A percentile compares a stretch with the other conserved stretches of the same genome.
phyloP scores from a whole-genome alignment of 1,140 invertebrate species.

The Zaprionus tsacasi region DNA sequence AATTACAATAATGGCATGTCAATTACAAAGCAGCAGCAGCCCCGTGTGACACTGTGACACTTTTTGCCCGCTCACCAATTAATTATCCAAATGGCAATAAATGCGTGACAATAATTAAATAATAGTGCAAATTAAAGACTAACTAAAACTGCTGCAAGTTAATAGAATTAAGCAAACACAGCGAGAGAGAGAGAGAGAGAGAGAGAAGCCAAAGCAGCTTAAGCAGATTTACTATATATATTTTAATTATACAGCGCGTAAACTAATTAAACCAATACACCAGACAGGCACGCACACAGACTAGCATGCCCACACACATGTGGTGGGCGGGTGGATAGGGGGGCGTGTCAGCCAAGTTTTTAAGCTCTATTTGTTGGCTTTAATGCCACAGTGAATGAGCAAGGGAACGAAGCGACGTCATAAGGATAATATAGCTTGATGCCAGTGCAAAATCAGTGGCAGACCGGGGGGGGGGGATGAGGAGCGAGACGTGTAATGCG shows the following conservation, averaged over 20 bases:
- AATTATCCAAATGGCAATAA: conserved; percentile 66
- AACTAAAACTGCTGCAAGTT: conserved; percentile 22
- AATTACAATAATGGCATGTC: conserved; percentile 81
- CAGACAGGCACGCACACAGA: conserved; percentile 12
- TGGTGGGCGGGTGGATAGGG: conserved; percentile 6
- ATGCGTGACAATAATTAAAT: conserved; percentile 42
- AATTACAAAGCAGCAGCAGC: conserved; percentile 52
- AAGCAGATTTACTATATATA: conserved; percentile 57
- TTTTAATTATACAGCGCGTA: conserved; percentile 65
- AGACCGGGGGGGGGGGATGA: not conserved
- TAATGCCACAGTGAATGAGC: conserved; percentile 51
- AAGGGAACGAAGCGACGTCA: conserved; percentile 5
- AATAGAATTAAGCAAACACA: conserved; percentile 60
- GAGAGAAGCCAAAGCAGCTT: conserved; percentile 32
- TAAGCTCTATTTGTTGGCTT: conserved; percentile 78
- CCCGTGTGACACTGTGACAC: conserved; percentile 59
- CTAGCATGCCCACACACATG: conserved; percentile 14
- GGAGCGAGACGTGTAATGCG: not conserved
- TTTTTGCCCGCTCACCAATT: conserved; percentile 58
- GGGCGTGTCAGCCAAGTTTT: conserved; percentile 61
- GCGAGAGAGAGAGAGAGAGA: too few relatives aligned
- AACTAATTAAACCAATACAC: conserved; percentile 67
- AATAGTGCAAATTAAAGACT: conserved; percentile 9
- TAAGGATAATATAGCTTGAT: conserved; percentile 27
- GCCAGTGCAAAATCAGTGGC: conserved; percentile 19